Evolutionary conservation across 2,888 invertebrate genomes (phyloP), one percentile per base, ranked within the genome.

Genomic region (Eupithecia tripunctaria): DNA sequence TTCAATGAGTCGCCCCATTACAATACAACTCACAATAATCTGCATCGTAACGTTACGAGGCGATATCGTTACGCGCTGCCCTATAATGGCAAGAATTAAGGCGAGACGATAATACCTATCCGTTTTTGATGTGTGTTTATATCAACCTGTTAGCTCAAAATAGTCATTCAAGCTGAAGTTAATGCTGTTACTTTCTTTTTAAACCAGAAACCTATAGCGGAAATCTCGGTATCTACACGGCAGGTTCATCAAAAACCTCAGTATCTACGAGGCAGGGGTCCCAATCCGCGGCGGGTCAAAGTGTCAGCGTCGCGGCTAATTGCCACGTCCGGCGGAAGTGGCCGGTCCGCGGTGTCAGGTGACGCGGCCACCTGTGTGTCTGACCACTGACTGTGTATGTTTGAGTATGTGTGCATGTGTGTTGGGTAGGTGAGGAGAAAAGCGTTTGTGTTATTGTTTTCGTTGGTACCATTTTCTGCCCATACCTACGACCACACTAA

Each of bases 311-410:
- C 74, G 82, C 90, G 92, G 89, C 92, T 94, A 94, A 94, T 94
- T 92, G 93, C 85, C 83, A 82, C 89, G 88, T 94, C 94, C 94
- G 93, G 86, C 93, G 94, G 94, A 94, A 94, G 94, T 88, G 93
- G 93, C 90, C 92, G 89, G 56, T 56, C 51, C 56, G 91, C 82
- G 86, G 92, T 89, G 92, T 93, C 93, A 92, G 93, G 92, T 94
- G 94, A 91, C 90, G 87, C 79, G 76, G 84, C 80, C 91, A 91
- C 92, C 90, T 93, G 92, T 91, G 89, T 88, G 89, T 78, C 76
- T 74, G 73, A 76, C 79, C 70, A 68, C 38, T 36, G 21, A 36
- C 36, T 27, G 63, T 47, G 64, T 64, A 64, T 59, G 47, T 47
- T 21, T 51, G 51, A 1, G 21, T 41, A 41, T 60, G 15, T 47